Base-by-base conservation (phyloP, 2,888 invertebrate genomes). In the Stenolophus ochropezus region DNA sequence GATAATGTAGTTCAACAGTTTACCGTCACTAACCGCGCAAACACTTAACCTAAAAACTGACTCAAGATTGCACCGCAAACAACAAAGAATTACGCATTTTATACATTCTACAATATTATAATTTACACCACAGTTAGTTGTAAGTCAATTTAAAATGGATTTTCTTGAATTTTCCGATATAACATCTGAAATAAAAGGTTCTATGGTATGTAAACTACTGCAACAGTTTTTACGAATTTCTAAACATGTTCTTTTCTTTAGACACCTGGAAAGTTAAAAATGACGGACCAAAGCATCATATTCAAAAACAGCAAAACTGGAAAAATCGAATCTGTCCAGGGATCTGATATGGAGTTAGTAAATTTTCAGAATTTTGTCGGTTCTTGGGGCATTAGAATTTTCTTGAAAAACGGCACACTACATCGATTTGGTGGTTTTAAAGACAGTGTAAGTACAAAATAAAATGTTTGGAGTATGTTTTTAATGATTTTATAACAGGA, bases 241-340 rank as follows among this genome's bases (percentile, higher is more conserved):
- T n/a, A n/a, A n/a, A n/a, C n/a, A n/a, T n/a, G n/a, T n/a, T 27
- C 21, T 27, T 76, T 11, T 2, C 23, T 90, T 65, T 87, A 98
- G 98, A 95, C 96, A 71, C 94, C 96, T 4, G 99, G 98, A 0
- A 93, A 96, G 82, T 89, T 99, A 42, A 98, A 98, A 89, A 92
- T 99, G 89, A 96, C 97, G 0, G 97, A 97, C 84, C 95, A 96
- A 87, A 94, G 93, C 85, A 94, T 99, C 42, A 92, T 96, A 69
- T 99, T 98, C 88, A 98, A 98, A 89, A 98, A 98, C 89, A 95
- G 93, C 84, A 98, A 97, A 90, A 99, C 98, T 0, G 99, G 99
- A 1, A 98, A 98, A 90, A 96, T 98, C 0, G 98, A 98, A 87
- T 96, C 97, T 87, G 94, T 98, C 84, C 91, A 93, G 42, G 92